A percentile compares a stretch with the other conserved stretches of the same genome.
Conservation (phyloP, 2,888 invertebrate species). For the Nephrocerus scutellatus region DNA sequence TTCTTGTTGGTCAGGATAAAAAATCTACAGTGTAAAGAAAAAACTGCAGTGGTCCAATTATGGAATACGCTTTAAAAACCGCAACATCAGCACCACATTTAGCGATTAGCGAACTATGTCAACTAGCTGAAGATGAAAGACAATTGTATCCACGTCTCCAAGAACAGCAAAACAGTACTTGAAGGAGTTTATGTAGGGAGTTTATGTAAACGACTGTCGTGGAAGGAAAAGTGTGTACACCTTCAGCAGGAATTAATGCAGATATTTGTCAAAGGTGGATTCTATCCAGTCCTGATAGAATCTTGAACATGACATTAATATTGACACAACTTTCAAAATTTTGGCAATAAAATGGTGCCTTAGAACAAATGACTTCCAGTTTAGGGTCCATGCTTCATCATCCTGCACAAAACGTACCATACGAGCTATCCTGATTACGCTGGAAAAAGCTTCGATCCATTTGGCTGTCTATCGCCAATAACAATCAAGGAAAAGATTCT, state of each 20-base stretch:
- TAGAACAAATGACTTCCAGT: too few relatives aligned
- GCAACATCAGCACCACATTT: background rate
- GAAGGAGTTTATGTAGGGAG: background rate
- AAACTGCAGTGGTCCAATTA: too few relatives aligned
- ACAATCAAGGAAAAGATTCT: constrained; percentile 5
- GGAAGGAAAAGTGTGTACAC: background rate
- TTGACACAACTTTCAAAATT: background rate
- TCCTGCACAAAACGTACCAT: constrained; percentile 2
- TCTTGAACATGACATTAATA: background rate
- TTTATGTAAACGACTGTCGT: background rate
- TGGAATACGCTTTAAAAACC: background rate
- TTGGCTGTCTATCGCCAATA: too few relatives aligned
- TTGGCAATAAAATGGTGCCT: constrained; percentile 3
- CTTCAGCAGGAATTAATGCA: background rate
- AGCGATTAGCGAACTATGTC: background rate
- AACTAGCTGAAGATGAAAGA: too few relatives aligned
- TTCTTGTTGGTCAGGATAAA: too few relatives aligned
- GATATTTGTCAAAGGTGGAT: background rate
- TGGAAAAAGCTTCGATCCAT: constrained; percentile 6
- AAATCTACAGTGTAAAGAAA: too few relatives aligned
- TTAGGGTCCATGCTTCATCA: constrained; percentile 3
- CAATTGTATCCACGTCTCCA: background rate
- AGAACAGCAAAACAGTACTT: background rate
- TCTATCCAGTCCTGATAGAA: background rate
- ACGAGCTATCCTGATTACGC: constrained; percentile 3